Base-by-base conservation (phyloP, 2,797 vertebrate species). In the Ctenopoma multispine region DNA sequence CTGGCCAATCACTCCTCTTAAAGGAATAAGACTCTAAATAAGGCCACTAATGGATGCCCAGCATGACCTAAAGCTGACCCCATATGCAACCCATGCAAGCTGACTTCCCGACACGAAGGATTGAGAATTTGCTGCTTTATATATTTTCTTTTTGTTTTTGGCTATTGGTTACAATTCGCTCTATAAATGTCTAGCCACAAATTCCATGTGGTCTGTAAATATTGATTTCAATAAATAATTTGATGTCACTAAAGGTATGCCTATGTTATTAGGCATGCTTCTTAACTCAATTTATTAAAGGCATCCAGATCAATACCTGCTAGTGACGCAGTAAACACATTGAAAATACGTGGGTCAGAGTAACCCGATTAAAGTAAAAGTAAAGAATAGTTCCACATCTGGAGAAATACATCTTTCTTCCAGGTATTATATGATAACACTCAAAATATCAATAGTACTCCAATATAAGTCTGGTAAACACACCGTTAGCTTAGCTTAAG, bases 21-120 rank as follows among this genome's bases (percentile, higher is more conserved):
- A 93, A 92, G 87, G 91, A 92, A 92, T 91, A 90, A 91, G 88
- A 87, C 90, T 92, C 92, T 94, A 92, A 93, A 93, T 93, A 92
- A 87, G 91, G 87, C 89, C 91, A 88, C 93, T 95, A 95, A 95
- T 94, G 92, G 93, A 94, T 90, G 90, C 86, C 85, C 85, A 67
- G 76, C 29, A 34, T 87, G 92, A 94, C 92, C 93, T 89, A 58
- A 76, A 61, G 62, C 69, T 92, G 91, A 94, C 93, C 92, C 84
- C 72, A 44, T 58, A 81, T 58, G 18, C 58, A 83, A 81, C 71
- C 83, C 63, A 69, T 80, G 74, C 55, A 13, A 79, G 78, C 76
- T 44, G 81, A 83, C 82, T 92, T 91, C 83, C 90, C 68, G 81
- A 83, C 82, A 83, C 54, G 11, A 59, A 72, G 34, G 55, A 69